These are phyloP conservation scores for Chloebia gouldiae DNA, from an alignment of 2,113 vertebrate genomes.

Conservation along the genomic window DNA sequence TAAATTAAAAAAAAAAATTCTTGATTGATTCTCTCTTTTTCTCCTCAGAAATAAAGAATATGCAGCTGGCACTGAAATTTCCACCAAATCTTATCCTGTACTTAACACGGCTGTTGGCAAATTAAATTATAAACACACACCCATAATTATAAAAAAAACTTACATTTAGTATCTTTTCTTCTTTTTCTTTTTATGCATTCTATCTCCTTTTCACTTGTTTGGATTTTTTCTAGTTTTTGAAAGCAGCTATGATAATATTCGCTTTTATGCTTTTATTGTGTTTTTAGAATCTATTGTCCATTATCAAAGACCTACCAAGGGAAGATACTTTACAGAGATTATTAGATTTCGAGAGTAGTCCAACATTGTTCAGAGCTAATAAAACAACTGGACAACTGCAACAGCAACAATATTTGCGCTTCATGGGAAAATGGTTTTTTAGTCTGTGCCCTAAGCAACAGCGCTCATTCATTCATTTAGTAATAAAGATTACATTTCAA, in stretches of 20 bases:
- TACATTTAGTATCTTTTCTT: not conserved
- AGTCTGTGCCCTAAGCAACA: conserved; percentile 19
- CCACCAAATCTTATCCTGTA: not conserved
- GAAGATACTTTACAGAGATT: conserved; percentile 7
- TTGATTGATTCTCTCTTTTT: not conserved
- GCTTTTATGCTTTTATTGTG: not conserved
- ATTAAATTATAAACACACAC: not conserved
- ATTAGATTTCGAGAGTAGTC: conserved; percentile 36
- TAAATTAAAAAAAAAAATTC: not conserved
- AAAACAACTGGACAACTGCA: conserved; percentile 46
- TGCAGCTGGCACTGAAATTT: not conserved
- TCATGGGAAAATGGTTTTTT: not conserved
- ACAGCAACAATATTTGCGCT: not conserved
- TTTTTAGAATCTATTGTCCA: not conserved
- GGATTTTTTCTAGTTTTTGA: not conserved
- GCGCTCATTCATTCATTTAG: conserved; percentile 10
- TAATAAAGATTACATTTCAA: conserved; percentile 28
- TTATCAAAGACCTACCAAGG: not conserved
- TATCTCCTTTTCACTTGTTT: not conserved
- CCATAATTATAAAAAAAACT: not conserved
- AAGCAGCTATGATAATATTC: not conserved
- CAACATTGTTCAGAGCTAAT: conserved; percentile 41
- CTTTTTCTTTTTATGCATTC: not conserved
- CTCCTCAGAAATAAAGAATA: not conserved
- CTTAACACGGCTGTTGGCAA: not conserved